Conservation (phyloP, 2,888 invertebrate genomes). For the Tuberolachnus salignus region DNA sequence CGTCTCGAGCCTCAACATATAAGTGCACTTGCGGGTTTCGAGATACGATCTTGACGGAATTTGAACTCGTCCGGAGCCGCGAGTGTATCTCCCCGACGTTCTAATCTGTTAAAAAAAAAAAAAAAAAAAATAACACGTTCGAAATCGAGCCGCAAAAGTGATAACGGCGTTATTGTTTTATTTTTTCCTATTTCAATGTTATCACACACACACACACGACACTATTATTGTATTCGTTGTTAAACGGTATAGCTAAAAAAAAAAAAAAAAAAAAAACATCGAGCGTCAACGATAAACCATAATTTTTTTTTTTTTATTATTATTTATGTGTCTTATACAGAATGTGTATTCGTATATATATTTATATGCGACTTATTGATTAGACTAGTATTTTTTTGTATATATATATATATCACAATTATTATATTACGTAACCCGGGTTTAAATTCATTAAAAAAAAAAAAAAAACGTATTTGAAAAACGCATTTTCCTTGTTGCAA, state of each 20-base stretch:
- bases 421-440: not conserved
- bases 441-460: too few relatives aligned
- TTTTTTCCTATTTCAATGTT: not conserved
- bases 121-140: not conserved
- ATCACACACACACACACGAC: not conserved
- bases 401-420: not conserved
- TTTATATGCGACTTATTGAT: too few relatives aligned
- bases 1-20: too few relatives aligned
- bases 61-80: too few relatives aligned
- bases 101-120: too few relatives aligned
- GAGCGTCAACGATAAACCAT: conserved; percentile 32
- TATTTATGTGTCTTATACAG: conserved; percentile 2
- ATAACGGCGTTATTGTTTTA: conserved; percentile 17
- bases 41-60: too few relatives aligned
- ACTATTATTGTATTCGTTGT: not conserved
- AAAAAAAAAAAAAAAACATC: too few relatives aligned
- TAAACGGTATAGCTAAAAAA: not conserved
- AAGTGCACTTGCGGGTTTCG: too few relatives aligned
- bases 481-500: too few relatives aligned
- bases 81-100: too few relatives aligned
- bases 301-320: conserved; percentile 3
- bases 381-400: too few relatives aligned
- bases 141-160: not conserved
- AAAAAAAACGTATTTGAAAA: too few relatives aligned
- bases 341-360: not conserved